Evolutionary conservation across 2,797 vertebrate genomes (phyloP), one percentile per base, ranked within the genome.

Genomic region (Melanogrammus aeglefinus): DNA sequence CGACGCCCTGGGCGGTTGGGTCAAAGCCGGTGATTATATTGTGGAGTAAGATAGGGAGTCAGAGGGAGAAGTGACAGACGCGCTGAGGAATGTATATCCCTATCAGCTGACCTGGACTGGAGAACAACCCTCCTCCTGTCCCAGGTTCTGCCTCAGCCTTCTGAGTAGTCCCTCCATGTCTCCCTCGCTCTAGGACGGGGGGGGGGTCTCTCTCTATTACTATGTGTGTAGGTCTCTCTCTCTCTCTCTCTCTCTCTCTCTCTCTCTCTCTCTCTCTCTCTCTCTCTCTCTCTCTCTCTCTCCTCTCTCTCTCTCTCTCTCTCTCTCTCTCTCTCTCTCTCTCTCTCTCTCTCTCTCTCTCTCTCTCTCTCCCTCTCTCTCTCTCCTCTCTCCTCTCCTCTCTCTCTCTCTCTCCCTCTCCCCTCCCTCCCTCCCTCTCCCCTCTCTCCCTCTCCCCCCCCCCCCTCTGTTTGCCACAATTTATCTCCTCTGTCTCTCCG

Each of bases 331-430:
- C 2, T 16, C 47, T 51, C 47, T 51, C 14, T 3, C 47, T 18
- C 21, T 63, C 9, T 41, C 0, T 0, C 3, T 41, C 51, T 63
- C 51, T 63, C 51, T 0, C 18, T 63, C n/a, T 2, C 1, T n/a
- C 2, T 63, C 29, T 82, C 39, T 78, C 29, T 77, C 75, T 41
- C 73, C 12, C 47, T 6, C 47, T 63, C 51, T 63, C 77, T 12
- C 27, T 63, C 77, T 12, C 27, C 29, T 31, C 29, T 31, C 29
- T 31, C n/a, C 29, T 31, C 31, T 31, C 31, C 31, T 31, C 31
- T 31, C 31, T 31, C 2, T 31, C 31, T 31, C 1, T 31, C 31
- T 2, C 31, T 31, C 3, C 3, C 31, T 31, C 31, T 31, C 2
- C 4, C 47, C 47, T 51, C 14, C 14, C 47, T 18, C 21, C 24